Evolutionary conservation across 2,797 vertebrate genomes (phyloP).

Genomic region (Sebastiscus tertius): DNA sequence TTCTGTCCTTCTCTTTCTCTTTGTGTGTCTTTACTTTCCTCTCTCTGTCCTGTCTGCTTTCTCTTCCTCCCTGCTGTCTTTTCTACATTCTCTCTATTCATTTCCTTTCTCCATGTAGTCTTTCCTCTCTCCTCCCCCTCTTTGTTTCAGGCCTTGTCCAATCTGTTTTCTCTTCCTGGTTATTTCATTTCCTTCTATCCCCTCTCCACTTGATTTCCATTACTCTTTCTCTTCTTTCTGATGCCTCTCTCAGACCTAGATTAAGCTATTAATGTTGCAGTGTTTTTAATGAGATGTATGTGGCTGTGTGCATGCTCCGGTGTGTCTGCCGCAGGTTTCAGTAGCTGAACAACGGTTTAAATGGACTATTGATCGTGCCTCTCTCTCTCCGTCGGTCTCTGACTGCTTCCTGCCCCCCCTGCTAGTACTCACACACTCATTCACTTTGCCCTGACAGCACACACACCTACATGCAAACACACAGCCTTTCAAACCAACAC

Average conservation of each 20-base stretch:
- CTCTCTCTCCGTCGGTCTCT: slow-evolving; percentile 5
- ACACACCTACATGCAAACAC: background rate
- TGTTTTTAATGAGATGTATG: slow-evolving; percentile 29
- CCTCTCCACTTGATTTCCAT: slow-evolving; percentile 15
- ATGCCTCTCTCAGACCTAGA: slow-evolving; percentile 2
- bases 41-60: background rate
- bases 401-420: slow-evolving; percentile 14
- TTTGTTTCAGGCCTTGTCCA: background rate
- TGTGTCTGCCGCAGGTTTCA: slow-evolving; percentile 8
- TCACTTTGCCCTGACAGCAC: slow-evolving; percentile 9
- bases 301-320: slow-evolving; percentile 4
- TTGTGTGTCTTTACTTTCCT: background rate
- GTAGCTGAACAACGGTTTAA: slow-evolving; percentile 37
- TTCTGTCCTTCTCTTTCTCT: background rate
- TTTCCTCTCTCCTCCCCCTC: background rate
- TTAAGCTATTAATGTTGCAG: slow-evolving; percentile 24
- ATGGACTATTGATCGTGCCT: slow-evolving; percentile 52
- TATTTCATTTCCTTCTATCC: background rate
- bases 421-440: slow-evolving; percentile 14
- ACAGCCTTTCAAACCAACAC: background rate
- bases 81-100: background rate
- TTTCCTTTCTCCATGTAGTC: background rate
- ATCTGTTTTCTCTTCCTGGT: background rate
- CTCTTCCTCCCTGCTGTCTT: background rate
- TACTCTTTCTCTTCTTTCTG: background rate